Evolutionary conservation across 2,113 vertebrate species (phyloP), one percentile per base, ranked within the genome.

Genomic region (Dermatemys mawii): DNA sequence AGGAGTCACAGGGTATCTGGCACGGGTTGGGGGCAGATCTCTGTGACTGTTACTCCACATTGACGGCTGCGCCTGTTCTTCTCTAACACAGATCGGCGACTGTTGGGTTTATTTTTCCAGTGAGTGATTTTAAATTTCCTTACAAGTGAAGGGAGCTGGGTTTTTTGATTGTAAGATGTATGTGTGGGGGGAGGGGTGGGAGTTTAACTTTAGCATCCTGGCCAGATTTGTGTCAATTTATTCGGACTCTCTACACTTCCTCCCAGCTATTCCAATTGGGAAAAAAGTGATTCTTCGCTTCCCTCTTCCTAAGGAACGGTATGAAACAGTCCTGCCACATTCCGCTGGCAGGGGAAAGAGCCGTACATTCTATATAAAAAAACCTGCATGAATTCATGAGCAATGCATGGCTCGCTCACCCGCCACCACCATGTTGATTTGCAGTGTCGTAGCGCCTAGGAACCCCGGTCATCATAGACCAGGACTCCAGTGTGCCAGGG

Each of bases 161-260:
- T 19, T 19, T 21, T 19, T 70, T 5, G 17, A 19, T 22, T 70
- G 63, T 22, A 38, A 21, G 32, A 38, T 38, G n/a, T 46, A 8
- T n/a, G n/a, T n/a, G n/a, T n/a, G 9, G 8, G 35, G 16, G 17
- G 17, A 4, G 6, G 7, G 4, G 4, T 7, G 17, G 3, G 60
- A 3, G 35, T 1, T 19, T 19, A 70, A 38, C n/a, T 10, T 19
- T 22, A 38, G 63, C 63, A 11, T 22, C n/a, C 17, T 5, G n/a
- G 63, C 35, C 63, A 19, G 63, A 38, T 70, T 22, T 70, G 63
- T 9, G 2, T 38, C 63, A 21, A 17, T 70, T 70, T 70, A 38
- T 22, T 38, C 63, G 11, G n/a, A 63, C 13, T 16, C 57, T 32
- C 14, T 35, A 35, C 5, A 70, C 38, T 70, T 70, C n/a, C 9